Conservation (phyloP, 2,888 invertebrate genomes). For the Hyalella azteca region DNA sequence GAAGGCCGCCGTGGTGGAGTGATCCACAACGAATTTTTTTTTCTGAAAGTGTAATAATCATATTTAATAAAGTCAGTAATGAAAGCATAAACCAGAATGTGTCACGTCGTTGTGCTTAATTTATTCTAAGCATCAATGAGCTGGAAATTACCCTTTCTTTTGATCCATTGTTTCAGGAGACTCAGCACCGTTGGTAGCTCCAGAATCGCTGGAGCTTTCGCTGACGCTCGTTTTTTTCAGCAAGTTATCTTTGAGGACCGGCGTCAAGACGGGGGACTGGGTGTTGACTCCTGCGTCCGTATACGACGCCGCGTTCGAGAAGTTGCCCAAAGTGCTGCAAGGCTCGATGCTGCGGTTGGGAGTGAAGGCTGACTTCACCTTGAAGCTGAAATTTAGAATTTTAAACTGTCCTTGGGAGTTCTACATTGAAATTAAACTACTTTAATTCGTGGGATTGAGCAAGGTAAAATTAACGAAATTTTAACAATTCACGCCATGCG, state of each 20-base stretch:
- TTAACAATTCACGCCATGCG: no score
- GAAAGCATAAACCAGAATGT: not conserved
- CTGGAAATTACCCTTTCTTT: not conserved
- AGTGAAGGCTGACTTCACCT: not conserved
- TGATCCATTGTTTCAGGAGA: not conserved
- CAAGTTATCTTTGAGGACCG: no score
- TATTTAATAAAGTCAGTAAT: not conserved
- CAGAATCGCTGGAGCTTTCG: not conserved
- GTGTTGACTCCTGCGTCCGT: not conserved
- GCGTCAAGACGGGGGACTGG: not conserved
- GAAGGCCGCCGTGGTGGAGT: not conserved
- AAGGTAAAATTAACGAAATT: no score
- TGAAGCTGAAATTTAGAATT: not conserved
- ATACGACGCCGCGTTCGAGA: not conserved
- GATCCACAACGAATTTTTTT: slow-evolving; percentile 4
- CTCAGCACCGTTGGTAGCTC: not conserved
- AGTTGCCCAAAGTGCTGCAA: not conserved
- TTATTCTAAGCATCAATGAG: not conserved
- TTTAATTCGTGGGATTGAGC: no score
- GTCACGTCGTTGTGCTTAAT: not conserved
- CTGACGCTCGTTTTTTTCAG: not conserved
- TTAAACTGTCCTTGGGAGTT: no score
- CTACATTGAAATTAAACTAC: no score
- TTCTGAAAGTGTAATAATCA: not conserved
- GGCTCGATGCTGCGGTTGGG: not conserved